Evolutionary conservation across 2,113 vertebrate genomes (phyloP).

Genomic region (Leptosomus discolor): DNA sequence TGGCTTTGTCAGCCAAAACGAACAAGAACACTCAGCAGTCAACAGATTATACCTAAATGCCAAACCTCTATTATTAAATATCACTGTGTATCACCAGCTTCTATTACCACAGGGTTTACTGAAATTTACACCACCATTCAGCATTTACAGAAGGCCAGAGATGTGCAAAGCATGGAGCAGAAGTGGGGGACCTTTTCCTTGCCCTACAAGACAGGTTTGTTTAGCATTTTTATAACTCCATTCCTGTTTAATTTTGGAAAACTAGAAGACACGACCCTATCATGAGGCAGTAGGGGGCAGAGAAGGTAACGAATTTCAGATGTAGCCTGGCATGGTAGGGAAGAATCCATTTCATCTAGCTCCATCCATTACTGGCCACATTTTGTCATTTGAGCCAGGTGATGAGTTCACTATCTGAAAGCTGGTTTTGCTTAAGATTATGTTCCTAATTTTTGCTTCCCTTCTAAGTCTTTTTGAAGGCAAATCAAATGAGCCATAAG

Average conservation of each 20-base stretch:
- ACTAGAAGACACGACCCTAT: neutral
- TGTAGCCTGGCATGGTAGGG: neutral
- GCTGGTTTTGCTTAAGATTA: neutral
- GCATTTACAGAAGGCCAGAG: neutral
- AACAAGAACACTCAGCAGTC: neutral
- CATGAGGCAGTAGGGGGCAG: neutral
- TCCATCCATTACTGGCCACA: rapidly evolving
- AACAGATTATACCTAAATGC: neutral
- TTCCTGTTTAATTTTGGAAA: neutral
- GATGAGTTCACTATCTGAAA: neutral
- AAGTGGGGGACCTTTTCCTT: neutral
- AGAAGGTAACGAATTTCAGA: neutral
- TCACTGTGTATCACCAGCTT: neutral
- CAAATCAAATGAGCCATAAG: neutral
- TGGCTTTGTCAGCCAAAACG: neutral
- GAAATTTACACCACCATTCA: too few species aligned
- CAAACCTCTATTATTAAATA: neutral
- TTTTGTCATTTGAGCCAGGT: neutral
- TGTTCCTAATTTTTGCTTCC: neutral
- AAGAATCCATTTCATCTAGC: neutral
- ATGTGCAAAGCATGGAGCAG: neutral
- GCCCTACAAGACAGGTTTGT: neutral
- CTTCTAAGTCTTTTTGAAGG: neutral
- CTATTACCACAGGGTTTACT: neutral
- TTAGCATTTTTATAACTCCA: neutral